These are phyloP conservation scores for Eristalinus aeneus DNA, from an alignment of 2,888 invertebrate genomes.

Conservation along the genomic window DNA sequence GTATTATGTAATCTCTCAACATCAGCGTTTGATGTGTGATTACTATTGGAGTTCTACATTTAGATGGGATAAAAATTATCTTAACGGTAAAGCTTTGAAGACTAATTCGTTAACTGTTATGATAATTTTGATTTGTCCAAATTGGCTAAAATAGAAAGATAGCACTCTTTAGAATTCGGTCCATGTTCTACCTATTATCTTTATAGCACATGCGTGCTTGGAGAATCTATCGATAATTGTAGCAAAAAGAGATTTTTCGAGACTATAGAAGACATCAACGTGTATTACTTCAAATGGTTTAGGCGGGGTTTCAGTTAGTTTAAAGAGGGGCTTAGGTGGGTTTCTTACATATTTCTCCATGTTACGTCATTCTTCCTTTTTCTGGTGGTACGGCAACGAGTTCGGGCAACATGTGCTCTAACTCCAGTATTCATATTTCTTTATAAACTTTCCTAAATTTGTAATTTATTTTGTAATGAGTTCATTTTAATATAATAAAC, in stretches of 20 bases:
- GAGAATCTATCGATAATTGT: conserved; percentile 44
- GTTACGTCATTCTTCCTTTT: no score
- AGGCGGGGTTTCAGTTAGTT: conserved; percentile 12
- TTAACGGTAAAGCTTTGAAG: no score
- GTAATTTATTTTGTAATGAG: no score
- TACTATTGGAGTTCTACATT: conserved; percentile 57
- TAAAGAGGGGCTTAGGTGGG: neutral
- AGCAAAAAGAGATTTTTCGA: conserved; percentile 24
- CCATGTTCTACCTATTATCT: conserved; percentile 28
- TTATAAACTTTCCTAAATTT: no score
- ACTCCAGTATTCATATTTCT: no score
- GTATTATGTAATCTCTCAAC: neutral
- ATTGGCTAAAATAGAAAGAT: neutral
- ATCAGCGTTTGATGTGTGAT: conserved; percentile 55
- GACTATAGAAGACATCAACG: conserved; percentile 37
- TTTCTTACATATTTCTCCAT: no score
- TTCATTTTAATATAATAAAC: no score
- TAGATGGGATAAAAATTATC: conserved; percentile 16
- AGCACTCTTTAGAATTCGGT: conserved; percentile 24
- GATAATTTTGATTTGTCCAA: conserved; percentile 57
- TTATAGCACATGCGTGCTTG: conserved; percentile 30
- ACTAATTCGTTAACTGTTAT: conserved; percentile 67
- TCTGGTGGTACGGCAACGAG: no score
- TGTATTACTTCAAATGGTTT: conserved; percentile 30
- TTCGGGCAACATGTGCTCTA: no score